phyloP scores from a whole-genome alignment of 2,113 vertebrate species.

The Blennius ocellaris region DNA sequence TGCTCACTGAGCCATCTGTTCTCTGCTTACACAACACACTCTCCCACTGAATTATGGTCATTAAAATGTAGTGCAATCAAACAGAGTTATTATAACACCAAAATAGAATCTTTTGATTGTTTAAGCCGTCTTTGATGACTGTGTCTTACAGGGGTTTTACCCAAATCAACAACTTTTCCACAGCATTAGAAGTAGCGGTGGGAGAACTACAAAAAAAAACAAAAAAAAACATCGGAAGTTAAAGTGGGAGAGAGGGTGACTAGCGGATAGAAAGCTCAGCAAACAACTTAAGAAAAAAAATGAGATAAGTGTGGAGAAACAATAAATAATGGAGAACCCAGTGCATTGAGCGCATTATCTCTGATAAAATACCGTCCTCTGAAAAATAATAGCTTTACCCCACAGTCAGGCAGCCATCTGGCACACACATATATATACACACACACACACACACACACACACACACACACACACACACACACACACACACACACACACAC shows the following conservation, averaged over 20 bases:
- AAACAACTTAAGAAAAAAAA: conserved; percentile 58
- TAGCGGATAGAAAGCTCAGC: conserved; percentile 59
- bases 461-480: conserved; percentile 17
- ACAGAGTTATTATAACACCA: conserved; percentile 62
- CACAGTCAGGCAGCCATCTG: conserved; percentile 57
- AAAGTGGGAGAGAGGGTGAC: conserved; percentile 32
- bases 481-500: background rate
- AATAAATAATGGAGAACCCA: conserved; percentile 72
- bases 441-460: conserved; percentile 9
- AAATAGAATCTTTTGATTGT: conserved; percentile 60
- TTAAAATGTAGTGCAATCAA: conserved; percentile 70
- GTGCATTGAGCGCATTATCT: conserved; percentile 56
- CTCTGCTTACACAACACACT: conserved; percentile 61
- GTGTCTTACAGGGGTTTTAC: conserved; percentile 54
- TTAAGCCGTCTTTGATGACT: conserved; percentile 61
- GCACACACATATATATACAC: conserved; percentile 10
- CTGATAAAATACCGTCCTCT: conserved; percentile 66
- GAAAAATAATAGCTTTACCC: conserved; percentile 72
- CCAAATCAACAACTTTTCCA: conserved; percentile 66
- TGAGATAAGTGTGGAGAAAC: conserved; percentile 57
- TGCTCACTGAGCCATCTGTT: conserved; percentile 73
- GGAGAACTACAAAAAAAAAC: conserved; percentile 3
- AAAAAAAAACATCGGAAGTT: conserved; percentile 18
- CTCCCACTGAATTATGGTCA: conserved; percentile 63
- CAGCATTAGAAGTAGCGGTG: conserved; percentile 41